Conservation (phyloP, 2,888 invertebrate genomes). For the Onchidella celtica region DNA sequence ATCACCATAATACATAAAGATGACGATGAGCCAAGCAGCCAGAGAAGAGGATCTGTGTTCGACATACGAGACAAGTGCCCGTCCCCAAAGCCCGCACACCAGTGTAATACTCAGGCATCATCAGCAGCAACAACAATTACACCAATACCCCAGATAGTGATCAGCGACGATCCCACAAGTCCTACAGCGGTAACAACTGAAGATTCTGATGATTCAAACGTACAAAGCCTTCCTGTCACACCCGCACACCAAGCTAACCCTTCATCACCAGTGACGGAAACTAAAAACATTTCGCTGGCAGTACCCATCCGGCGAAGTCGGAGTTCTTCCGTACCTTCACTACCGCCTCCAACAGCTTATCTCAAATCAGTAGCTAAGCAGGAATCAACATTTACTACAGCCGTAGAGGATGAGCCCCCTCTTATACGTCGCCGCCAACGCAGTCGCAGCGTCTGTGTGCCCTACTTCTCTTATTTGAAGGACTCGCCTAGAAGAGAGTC, state of each 20-base stretch:
- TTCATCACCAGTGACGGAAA: not conserved
- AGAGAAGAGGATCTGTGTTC: not conserved
- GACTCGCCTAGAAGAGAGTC: conserved; percentile 23
- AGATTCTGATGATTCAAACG: not conserved
- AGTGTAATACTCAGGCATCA: not conserved
- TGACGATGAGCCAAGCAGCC: not conserved
- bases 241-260: not conserved
- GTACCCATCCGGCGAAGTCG: conserved; percentile 2
- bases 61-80: not conserved
- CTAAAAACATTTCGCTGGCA: not conserved
- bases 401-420: not conserved
- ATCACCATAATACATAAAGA: not conserved
- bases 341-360: not conserved
- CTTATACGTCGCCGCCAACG: not conserved
- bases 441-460: conserved; percentile 32
- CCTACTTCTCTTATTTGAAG: conserved; percentile 9
- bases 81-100: not conserved
- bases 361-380: not conserved
- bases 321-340: conserved; percentile 22
- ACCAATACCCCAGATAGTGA: conserved; percentile 9
- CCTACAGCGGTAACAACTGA: not conserved
- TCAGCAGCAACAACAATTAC: not conserved
- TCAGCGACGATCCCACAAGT: not conserved
- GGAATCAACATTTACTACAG: not conserved
- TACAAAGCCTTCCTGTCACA: too few species aligned